Base-by-base conservation (phyloP, 2,888 invertebrate genomes). In the Notodonta dromedarius region DNA sequence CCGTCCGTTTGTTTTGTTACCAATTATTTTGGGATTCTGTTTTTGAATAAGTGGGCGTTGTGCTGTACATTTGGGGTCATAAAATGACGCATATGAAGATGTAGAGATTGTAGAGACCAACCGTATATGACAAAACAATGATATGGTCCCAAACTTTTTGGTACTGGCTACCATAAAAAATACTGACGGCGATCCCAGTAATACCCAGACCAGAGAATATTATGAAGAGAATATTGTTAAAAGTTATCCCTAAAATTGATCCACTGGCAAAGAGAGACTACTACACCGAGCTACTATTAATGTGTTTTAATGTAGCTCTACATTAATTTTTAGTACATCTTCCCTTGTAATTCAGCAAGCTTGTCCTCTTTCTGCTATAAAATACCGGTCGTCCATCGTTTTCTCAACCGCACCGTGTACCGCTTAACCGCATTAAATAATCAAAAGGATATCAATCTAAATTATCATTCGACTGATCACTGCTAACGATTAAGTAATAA, bases 1-100 rank as follows among this genome's bases (percentile, higher is more conserved):
- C 46, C 46, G 16, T 56, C 60, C 62, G 60, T 60, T 42, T 54
- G 54, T 54, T 54, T 54, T 39, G 54, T 54, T 39, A 13, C 32
- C 24, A 54, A 39, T 56, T 13, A 44, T 56, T 44, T 16, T 44
- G 32, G 54, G 24, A 24, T 54, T 52, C 13, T 32, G 13, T 46
- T 11, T 16, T 24, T 52, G 32, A 42, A n/a, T 4, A 51, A 9
- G 53, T 53, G 53, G 53, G 51, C 51, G 51, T 51, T 51, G 14
- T 57, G 32, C 44, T 12, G 14, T 42, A 51, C 3, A 14, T n/a
- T 40, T 48, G 8, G 12, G 8, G 12, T 12, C 16, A 6, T 24
- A 24, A 24, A 24, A 24, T 35, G 14, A 42, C 39, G 8, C 56
- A 39, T n/a, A 6, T 50, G 50, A 50, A n/a, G 13, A 46, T 46